Conservation (phyloP, 1,140 invertebrate species). For the Anastatus disparis region DNA sequence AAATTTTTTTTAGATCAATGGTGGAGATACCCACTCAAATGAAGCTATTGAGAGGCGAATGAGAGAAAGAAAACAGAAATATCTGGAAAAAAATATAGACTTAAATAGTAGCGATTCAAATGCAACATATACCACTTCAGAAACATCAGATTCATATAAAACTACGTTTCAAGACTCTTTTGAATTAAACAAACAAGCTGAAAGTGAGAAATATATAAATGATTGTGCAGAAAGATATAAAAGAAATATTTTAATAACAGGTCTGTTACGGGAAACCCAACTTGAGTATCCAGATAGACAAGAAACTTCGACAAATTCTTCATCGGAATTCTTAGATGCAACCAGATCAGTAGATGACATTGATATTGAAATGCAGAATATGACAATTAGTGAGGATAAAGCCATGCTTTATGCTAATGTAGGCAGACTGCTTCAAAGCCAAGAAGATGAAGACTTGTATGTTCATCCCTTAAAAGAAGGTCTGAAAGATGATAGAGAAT, state of each 20-base stretch:
- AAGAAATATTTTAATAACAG: constrained; percentile 18
- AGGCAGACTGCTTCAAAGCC: not conserved
- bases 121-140: not conserved
- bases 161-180: not conserved
- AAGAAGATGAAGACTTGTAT: constrained; percentile 19
- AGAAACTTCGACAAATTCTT: not conserved
- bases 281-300: not conserved
- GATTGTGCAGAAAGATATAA: not conserved
- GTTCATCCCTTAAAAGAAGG: constrained; percentile 14
- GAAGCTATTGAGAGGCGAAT: constrained; percentile 15
- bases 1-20: not conserved
- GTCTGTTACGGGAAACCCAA: not conserved
- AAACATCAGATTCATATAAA: constrained; percentile 7
- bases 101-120: not conserved
- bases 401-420: not conserved
- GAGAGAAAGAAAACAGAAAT: not conserved
- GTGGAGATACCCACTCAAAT: constrained; percentile 4
- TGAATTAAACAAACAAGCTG: not conserved
- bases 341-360: not conserved
- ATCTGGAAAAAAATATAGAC: not conserved
- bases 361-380: not conserved
- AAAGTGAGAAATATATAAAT: not conserved
- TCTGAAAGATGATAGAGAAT: constrained; percentile 11
- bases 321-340: not conserved
- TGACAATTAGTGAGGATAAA: not conserved